Evolutionary conservation across 2,888 invertebrate species (phyloP).

Genomic region (Strigamia transsilvanica): DNA sequence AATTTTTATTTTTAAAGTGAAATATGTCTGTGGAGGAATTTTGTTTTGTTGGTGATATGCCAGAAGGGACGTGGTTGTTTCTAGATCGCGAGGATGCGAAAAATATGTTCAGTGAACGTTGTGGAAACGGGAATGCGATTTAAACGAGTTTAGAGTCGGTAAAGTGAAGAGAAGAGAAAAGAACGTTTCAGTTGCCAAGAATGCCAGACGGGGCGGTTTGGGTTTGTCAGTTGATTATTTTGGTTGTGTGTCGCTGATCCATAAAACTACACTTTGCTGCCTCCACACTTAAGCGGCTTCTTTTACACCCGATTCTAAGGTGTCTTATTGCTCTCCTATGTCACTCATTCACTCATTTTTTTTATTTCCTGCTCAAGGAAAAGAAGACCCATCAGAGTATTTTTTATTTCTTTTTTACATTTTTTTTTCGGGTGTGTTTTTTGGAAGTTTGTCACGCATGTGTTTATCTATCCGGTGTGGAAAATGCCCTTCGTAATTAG

Average conservation of each 20-base stretch:
- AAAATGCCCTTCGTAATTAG: conserved; percentile 15
- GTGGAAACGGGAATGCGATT: conserved; percentile 23
- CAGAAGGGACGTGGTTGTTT: conserved; percentile 8
- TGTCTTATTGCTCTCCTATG: conserved; percentile 29
- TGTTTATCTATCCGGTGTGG: background rate
- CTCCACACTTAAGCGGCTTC: conserved; percentile 47
- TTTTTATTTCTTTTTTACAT: background rate
- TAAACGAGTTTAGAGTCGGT: conserved; percentile 39
- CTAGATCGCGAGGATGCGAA: background rate
- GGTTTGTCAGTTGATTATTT: conserved; percentile 44
- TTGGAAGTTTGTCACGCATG: background rate
- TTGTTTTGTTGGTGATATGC: conserved; percentile 34
- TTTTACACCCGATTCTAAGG: conserved; percentile 32
- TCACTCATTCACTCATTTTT: conserved; percentile 27
- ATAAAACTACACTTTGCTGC: conserved; percentile 47
- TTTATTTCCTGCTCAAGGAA: background rate
- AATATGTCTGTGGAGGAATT: conserved; percentile 1
- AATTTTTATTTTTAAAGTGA: conserved; percentile 25
- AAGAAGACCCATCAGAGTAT: background rate
- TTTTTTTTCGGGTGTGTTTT: background rate
- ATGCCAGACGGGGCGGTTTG: conserved; percentile 11
- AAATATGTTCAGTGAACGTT: conserved; percentile 35
- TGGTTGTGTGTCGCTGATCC: conserved; percentile 40
- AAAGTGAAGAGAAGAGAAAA: background rate
- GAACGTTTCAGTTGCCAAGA: background rate